Conservation (phyloP, 1,140 invertebrate genomes). For the Cardiocondyla obscurior region DNA sequence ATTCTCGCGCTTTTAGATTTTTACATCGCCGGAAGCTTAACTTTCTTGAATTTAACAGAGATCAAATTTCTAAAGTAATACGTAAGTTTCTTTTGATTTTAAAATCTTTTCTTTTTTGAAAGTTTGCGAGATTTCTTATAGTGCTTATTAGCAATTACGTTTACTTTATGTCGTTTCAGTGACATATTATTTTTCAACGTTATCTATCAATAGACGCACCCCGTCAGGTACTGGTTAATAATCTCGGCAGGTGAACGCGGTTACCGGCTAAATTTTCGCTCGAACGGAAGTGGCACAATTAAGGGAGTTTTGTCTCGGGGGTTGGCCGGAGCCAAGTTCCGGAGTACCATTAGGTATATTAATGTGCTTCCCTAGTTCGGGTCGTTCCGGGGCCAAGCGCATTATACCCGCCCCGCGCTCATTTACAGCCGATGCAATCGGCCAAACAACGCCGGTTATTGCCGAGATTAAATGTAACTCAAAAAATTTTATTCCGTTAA, state of each 20-base stretch:
- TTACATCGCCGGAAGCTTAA: not conserved
- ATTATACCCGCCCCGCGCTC: constrained; percentile 51
- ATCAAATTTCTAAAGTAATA: not conserved
- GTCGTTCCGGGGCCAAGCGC: constrained; percentile 60
- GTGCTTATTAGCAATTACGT: not conserved
- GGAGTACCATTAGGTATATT: constrained; percentile 68
- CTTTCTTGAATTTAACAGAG: not conserved
- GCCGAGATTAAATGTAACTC: constrained; percentile 47
- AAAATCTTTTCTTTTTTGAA: constrained; percentile 7
- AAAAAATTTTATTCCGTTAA: constrained; percentile 47
- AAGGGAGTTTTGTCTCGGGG: constrained; percentile 66
- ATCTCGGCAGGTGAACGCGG: constrained; percentile 56
- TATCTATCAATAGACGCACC: constrained; percentile 38
- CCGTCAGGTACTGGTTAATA: constrained; percentile 32
- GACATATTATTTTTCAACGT: constrained; percentile 23
- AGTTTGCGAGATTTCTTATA: not conserved
- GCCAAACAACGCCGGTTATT: constrained; percentile 38
- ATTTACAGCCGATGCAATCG: constrained; percentile 43
- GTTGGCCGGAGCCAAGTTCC: constrained; percentile 61
- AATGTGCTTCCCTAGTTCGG: constrained; percentile 62
- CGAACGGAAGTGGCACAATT: constrained; percentile 68
- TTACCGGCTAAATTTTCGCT: constrained; percentile 61
- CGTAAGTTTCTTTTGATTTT: constrained; percentile 6
- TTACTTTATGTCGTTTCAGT: not conserved
- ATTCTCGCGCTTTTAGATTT: not conserved